Base-by-base conservation (phyloP, 2,888 invertebrate species). In the Amorpha juglandis region DNA sequence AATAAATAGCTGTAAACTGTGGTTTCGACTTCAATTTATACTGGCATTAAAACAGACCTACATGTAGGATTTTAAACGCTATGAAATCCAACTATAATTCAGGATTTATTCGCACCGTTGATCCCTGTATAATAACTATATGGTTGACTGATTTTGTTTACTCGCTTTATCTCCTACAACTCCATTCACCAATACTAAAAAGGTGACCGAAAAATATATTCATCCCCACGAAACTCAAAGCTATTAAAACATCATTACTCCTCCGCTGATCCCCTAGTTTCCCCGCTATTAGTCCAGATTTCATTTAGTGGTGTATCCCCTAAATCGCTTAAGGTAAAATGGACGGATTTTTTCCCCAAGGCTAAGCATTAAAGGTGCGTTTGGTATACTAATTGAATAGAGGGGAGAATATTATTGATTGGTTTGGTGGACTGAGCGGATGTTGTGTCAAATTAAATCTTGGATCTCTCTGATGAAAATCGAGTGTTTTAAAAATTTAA, bases 381-480 rank as follows among this genome's bases (percentile, higher is more conserved):
- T 90, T 86, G 80, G 78, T 81, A 75, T 78, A 86, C 89, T 91
- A 91, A 91, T 91, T 90, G 90, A 89, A 91, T 83, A 79, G 80
- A 83, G 84, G 86, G 84, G 79, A 76, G 45, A 76, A 78, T 81
- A 77, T 76, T 86, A 90, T 89, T 84, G 87, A 89, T 88, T 85
- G 76, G 78, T 74, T 72, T 71, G 71, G 69, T 77, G 74, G 73
- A 69, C 68, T 70, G 63, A 53, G 14, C 11, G 58, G 35, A 48
- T 65, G 21, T 55, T 62, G 55, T 55, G 53, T 62, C 50, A 58
- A 69, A 52, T 68, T 67, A 66, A 65, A 52, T 53, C n/a, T 67
- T 48, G n/a, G 53, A 52, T 35, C 53, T 66, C 52, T 63, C 27
- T 1, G 27, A 1, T 42, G 38, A 42, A n/a, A 19, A 16, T 48